Base-by-base conservation (phyloP, 1,140 invertebrate species). In the Apis dorsata region DNA sequence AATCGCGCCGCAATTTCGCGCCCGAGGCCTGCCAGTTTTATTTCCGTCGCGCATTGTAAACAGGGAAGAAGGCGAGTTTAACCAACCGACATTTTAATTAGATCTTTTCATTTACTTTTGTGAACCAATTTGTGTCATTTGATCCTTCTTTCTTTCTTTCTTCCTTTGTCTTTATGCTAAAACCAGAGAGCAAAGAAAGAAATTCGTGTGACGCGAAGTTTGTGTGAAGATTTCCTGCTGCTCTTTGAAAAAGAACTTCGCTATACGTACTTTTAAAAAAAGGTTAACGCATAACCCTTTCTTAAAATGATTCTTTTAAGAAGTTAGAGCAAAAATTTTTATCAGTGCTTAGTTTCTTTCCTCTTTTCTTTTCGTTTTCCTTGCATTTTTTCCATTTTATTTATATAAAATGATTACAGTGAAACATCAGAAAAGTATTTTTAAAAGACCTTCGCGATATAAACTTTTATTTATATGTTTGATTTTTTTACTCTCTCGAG, bases 11-110 rank as follows among this genome's bases (percentile, higher is more conserved):
- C 28, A 79, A 70, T 77, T 59, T 68, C 68, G 69, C 59, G 70
- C 72, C 57, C 73, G 80, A 68, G 34, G 60, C 51, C 62, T 77
- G 85, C 75, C 79, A 79, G 79, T 79, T 78, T 86, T 86, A 86
- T 86, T 86, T 85, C 79, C 62, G 79, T 82, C 83, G 51, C 57
- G 57, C 51, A 70, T 85, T 86, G 78, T 76, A 78, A 86, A 85
- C 79, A 84, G 53, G 72, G 65, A 82, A 62, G 72, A 81, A 53
- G 57, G 73, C 70, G 78, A 73, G 62, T 85, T 86, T 86, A 85
- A 86, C 85, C 83, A 86, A 79, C 83, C 34, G 85, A 78, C 78
- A 75, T 81, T 78, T 74, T 81, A 85, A 86, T 86, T 85, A 85
- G 83, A 85, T 85, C 83, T 69, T 81, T 73, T 69, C 80, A 74